These are phyloP conservation scores for Lathronympha strigana DNA, from an alignment of 2,888 invertebrate genomes.

Conservation along the genomic window DNA sequence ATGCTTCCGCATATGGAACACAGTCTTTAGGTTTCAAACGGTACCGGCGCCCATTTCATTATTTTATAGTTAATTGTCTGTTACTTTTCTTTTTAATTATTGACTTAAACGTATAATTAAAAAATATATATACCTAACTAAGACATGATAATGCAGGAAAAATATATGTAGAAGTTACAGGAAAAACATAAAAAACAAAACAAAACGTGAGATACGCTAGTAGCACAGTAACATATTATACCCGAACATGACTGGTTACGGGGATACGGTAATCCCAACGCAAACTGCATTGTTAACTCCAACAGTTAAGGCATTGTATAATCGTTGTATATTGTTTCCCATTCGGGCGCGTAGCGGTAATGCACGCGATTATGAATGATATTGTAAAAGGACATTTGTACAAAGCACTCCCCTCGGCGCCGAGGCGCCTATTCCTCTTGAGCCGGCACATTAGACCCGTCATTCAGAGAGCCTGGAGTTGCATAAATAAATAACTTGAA, in stretches of 20 bases:
- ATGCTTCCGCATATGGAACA: conserved; percentile 5
- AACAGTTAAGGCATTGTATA: conserved; percentile 30
- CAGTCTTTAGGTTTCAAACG: not conserved
- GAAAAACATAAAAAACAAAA: not conserved
- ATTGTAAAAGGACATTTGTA: conserved; percentile 59
- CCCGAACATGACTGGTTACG: conserved; percentile 18
- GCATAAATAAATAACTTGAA: conserved; percentile 74
- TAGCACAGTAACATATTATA: not conserved
- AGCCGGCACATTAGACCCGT: conserved; percentile 49
- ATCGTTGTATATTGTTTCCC: conserved; percentile 37
- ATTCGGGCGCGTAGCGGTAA: conserved; percentile 43
- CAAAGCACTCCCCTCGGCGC: conserved; percentile 54
- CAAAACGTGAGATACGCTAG: not conserved
- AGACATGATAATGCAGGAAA: no score
- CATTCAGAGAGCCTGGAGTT: conserved; percentile 62
- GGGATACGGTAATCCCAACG: conserved; percentile 21
- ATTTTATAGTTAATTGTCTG: not conserved
- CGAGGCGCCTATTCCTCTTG: conserved; percentile 60
- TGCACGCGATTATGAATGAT: conserved; percentile 53
- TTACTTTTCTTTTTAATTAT: no score
- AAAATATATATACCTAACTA: no score
- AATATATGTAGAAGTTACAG: no score
- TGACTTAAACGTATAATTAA: no score
- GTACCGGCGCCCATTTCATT: not conserved
- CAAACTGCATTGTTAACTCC: conserved; percentile 33